Conservation (phyloP, 2,113 vertebrate species). For the Romanogobio albipinnatus region DNA sequence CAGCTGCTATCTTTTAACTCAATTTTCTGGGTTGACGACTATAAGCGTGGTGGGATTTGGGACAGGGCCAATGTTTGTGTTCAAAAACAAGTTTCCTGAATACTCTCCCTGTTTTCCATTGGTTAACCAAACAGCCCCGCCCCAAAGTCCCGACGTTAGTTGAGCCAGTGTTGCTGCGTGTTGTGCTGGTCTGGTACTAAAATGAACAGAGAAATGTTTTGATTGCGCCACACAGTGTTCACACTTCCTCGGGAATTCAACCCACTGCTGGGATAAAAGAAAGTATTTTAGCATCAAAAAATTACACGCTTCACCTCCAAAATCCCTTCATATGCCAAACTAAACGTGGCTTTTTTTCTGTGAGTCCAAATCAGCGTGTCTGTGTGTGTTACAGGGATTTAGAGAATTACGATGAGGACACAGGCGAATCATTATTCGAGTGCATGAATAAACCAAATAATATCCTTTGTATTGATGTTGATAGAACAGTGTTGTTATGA, state of each 20-base stretch:
- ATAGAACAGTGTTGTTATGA: not conserved
- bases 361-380: conserved; percentile 3
- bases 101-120: not conserved
- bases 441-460: not conserved
- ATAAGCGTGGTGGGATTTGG: not conserved
- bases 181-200: not conserved
- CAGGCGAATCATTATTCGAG: conserved; percentile 9
- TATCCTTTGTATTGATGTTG: not conserved
- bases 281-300: conserved; percentile 32
- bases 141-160: not conserved
- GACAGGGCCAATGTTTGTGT: not conserved
- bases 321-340: conserved; percentile 14
- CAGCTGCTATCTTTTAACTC: not conserved
- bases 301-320: conserved; percentile 20
- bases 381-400: conserved; percentile 25
- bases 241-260: conserved; percentile 1
- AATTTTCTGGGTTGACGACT: not conserved
- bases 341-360: not conserved
- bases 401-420: not conserved
- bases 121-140: not conserved
- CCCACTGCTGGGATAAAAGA: conserved; percentile 23
- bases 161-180: not conserved
- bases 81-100: not conserved
- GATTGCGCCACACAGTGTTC: not conserved
- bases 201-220: not conserved